Conservation (phyloP, 2,797 vertebrate genomes). For the Pteropus rufus region DNA sequence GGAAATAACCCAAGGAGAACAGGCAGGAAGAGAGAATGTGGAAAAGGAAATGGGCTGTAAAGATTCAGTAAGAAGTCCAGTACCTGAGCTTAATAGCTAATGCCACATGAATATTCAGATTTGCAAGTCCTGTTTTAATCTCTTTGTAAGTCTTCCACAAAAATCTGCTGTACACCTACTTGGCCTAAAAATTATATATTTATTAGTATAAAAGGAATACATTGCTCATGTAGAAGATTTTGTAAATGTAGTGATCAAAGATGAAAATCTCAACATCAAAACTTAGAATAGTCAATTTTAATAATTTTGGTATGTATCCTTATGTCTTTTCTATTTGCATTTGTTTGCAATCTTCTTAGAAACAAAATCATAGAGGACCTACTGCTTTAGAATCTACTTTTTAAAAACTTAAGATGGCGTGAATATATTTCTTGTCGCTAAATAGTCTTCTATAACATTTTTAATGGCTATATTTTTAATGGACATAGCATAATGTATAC, state of each 20-base stretch:
- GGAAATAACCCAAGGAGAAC: not conserved
- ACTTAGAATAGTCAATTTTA: not conserved
- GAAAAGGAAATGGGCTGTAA: not conserved
- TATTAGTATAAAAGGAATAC: not conserved
- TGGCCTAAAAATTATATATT: not conserved
- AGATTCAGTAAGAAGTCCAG: not conserved
- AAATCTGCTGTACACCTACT: not conserved
- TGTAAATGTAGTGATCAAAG: not conserved
- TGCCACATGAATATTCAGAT: not conserved
- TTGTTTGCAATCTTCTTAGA: not conserved
- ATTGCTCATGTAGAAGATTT: not conserved
- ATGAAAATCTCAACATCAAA: not conserved
- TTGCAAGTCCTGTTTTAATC: not conserved
- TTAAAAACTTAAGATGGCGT: not conserved
- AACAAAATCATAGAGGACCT: not conserved
- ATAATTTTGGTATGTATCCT: not conserved
- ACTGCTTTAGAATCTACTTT: not conserved
- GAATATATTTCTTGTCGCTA: not conserved
- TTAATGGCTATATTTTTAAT: slow-evolving; percentile 22
- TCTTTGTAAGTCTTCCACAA: not conserved
- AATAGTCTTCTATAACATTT: not conserved
- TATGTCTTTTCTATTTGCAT: not conserved
- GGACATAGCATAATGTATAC: not conserved
- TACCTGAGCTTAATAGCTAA: not conserved
- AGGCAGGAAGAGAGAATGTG: not conserved